These are phyloP conservation scores for Eulacestoma nigropectus DNA, from an alignment of 2,113 vertebrate species.

Conservation along the genomic window DNA sequence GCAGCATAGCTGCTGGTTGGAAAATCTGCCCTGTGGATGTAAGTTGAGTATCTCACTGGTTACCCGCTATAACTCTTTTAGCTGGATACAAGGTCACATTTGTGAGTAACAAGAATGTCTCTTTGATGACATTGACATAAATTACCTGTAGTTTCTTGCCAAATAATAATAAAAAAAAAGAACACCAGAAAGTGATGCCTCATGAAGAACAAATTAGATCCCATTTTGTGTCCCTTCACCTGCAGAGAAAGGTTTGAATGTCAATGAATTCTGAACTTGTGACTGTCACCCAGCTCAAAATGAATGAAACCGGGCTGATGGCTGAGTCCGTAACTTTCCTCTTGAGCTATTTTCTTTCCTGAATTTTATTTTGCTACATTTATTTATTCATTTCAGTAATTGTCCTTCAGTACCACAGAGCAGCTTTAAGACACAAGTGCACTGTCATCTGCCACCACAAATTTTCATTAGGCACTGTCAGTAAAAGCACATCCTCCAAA, in stretches of 20 bases:
- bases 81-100: conserved; percentile 28
- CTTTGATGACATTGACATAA: conserved; percentile 13
- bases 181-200: not conserved
- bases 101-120: conserved; percentile 1
- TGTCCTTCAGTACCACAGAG: not conserved
- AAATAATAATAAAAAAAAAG: not conserved
- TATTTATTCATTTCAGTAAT: not conserved
- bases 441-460: not conserved
- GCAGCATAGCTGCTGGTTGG: conserved; percentile 8
- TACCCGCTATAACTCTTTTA: not conserved
- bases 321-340: not conserved
- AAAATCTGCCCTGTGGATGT: conserved; percentile 12
- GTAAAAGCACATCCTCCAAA: not conserved
- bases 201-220: conserved; percentile 32
- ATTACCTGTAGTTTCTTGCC: not conserved
- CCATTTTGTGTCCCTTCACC: not conserved
- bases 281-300: not conserved
- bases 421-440: not conserved
- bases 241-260: conserved; percentile 25
- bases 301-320: not conserved
- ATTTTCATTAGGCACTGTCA: not conserved
- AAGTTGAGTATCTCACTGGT: not conserved
- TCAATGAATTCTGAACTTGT: not conserved
- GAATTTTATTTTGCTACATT: not conserved
- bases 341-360: not conserved